These are phyloP conservation scores for Phalacrocorax pelagicus DNA, from an alignment of 2,113 vertebrate species.

Conservation along the genomic window DNA sequence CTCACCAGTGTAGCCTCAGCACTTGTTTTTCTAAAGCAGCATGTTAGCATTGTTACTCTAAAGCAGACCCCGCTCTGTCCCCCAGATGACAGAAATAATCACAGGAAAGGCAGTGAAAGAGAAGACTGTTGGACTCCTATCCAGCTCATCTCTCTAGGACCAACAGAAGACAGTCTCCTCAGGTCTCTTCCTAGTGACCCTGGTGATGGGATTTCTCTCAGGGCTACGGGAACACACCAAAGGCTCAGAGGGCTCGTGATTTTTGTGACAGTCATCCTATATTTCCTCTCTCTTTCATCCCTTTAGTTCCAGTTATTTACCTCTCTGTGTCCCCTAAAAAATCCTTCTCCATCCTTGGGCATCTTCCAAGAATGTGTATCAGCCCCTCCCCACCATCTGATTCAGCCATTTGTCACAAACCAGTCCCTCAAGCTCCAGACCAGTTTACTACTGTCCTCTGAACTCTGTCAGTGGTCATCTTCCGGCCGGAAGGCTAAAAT, in stretches of 20 bases:
- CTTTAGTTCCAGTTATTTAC: background rate
- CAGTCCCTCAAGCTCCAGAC: constrained; percentile 3
- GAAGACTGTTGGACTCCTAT: background rate
- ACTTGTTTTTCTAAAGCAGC: background rate
- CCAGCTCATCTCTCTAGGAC: background rate
- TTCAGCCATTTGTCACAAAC: constrained; percentile 21
- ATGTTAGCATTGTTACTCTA: background rate
- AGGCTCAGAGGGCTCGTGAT: background rate
- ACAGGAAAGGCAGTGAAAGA: background rate
- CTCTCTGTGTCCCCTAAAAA: background rate
- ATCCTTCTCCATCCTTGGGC: background rate
- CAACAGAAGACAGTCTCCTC: background rate
- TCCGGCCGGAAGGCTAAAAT: background rate
- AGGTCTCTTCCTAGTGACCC: background rate
- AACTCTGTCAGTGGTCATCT: background rate
- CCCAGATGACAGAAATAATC: background rate
- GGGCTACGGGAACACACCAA: background rate
- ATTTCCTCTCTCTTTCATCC: background rate
- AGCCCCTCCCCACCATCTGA: constrained; percentile 1
- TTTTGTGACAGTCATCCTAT: background rate
- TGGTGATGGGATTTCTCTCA: background rate
- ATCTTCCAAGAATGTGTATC: background rate
- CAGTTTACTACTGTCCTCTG: background rate
- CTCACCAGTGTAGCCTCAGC: background rate
- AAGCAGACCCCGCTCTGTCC: background rate